Evolutionary conservation across 2,797 vertebrate genomes (phyloP).

Genomic region (Anas flavirostris): DNA sequence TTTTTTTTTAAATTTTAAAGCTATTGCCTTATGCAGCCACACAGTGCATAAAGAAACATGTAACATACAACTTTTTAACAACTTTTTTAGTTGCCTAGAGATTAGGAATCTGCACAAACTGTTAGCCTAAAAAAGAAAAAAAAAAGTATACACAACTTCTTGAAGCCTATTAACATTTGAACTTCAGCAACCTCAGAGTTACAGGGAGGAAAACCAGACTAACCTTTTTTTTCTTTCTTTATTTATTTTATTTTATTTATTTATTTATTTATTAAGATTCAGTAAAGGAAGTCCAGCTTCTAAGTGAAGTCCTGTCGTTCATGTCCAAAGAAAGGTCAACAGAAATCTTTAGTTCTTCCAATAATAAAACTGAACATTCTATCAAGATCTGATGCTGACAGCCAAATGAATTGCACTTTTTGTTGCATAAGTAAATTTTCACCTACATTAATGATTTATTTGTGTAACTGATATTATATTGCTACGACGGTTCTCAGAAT

Average conservation of each 20-base stretch:
- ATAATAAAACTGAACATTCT: neutral
- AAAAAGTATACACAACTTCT: neutral
- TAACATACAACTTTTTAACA: slow-evolving; percentile 55
- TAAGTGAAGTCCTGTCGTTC: neutral
- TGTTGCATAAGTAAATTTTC: neutral
- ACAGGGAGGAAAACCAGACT: neutral
- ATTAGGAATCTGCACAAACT: slow-evolving; percentile 54
- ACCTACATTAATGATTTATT: neutral
- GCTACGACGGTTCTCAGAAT: neutral
- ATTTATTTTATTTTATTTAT: neutral
- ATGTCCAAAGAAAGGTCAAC: neutral
- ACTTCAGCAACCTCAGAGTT: slow-evolving; percentile 44
- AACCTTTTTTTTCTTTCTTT: neutral
- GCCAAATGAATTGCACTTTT: neutral
- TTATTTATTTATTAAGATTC: neutral
- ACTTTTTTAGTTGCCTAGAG: slow-evolving; percentile 40
- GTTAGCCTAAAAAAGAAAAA: neutral
- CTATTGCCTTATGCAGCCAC: slow-evolving; percentile 69
- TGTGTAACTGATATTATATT: neutral
- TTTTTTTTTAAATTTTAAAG: slow-evolving; percentile 75
- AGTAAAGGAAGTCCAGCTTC: neutral
- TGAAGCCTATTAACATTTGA: slow-evolving; percentile 63
- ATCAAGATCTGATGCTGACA: neutral
- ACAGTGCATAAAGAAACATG: slow-evolving; percentile 34
- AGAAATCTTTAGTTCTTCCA: neutral